These are phyloP conservation scores for Coregonus ussuriensis DNA, from an alignment of 2,797 vertebrate genomes.

Conservation along the genomic window DNA sequence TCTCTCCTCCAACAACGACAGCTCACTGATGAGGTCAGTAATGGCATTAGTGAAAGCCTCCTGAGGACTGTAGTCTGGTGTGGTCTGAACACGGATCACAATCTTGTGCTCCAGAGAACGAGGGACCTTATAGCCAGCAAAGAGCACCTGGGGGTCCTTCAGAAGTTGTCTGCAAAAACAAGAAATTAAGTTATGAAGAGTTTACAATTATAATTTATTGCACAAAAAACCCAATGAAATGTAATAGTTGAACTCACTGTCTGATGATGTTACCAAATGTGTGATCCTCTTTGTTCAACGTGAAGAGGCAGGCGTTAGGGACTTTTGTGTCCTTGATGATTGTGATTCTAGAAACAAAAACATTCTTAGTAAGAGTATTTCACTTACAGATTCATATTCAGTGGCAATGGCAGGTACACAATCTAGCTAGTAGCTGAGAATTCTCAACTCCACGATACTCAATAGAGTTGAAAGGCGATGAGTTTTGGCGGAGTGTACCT, in stretches of 20 bases:
- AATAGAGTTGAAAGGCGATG: too few relatives aligned
- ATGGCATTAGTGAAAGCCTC: conserved; percentile 97
- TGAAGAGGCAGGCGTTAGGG: conserved; percentile 93
- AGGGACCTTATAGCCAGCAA: conserved; percentile 96
- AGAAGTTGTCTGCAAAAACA: conserved; percentile 82
- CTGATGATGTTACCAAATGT: conserved; percentile 95
- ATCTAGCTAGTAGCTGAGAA: too few relatives aligned
- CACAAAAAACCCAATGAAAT: not conserved
- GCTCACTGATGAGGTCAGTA: conserved; percentile 94
- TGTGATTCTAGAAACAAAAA: conserved; percentile 68
- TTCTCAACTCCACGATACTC: too few relatives aligned
- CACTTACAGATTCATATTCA: not conserved
- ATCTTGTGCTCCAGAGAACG: conserved; percentile 97
- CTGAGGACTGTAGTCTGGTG: conserved; percentile 94
- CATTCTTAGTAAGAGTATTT: not conserved
- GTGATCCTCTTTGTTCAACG: conserved; percentile 96
- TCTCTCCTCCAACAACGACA: conserved; percentile 92
- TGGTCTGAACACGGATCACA: conserved; percentile 96
- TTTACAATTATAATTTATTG: not conserved
- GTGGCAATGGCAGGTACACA: not conserved
- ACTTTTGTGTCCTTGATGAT: conserved; percentile 96
- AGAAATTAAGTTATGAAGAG: not conserved
- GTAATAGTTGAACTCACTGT: conserved; percentile 76
- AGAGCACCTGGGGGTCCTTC: conserved; percentile 95
- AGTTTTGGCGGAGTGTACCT: too few relatives aligned